Base-by-base conservation (phyloP, 2,797 vertebrate genomes). In the Pempheris klunzingeri region DNA sequence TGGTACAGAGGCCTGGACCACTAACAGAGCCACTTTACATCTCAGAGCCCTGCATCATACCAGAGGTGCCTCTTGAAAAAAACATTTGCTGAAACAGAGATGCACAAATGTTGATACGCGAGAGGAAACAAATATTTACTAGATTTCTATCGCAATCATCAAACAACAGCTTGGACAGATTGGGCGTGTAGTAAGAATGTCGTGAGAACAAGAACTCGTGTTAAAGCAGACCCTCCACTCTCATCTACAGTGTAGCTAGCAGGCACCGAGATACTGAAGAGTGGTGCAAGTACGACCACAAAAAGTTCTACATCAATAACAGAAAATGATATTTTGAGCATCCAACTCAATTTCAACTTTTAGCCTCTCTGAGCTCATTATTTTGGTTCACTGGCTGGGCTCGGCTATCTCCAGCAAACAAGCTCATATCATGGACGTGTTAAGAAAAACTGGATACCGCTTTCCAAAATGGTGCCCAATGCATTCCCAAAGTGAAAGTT, bases 391-490 rank as follows among this genome's bases (percentile, higher is more conserved):
- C 30, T 32, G 30, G 30, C 30, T 6, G 6, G 30, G 6, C 30
- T 32, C 30, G 6, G 43, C 11, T 26, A 26, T 36, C 24, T 38
- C 10, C 12, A 15, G 55, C 36, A 53, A 47, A 71, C n/a, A n/a
- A n/a, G n/a, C n/a, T n/a, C n/a, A n/a, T n/a, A n/a, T n/a, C n/a
- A 61, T 49, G 38, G 5, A 52, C 47, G 34, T 47, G 38, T 74
- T 59, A 20, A 50, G 20, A 15, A 36, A 58, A 57, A 58, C 14
- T 36, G 50, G 34, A 53, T 44, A 41, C 17, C 17, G 18, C 3
- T 1, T 28, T 63, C 15, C 20, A 26, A 55, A 14, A 43, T 53
- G 1, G 6, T 15, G 5, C 59, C 34, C 5, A 22, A 54, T 24
- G 60, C 22, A 57, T 34, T 44, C 43, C 20, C 15, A 36, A n/a